Conservation (phyloP, 2,797 vertebrate species). For the Danio albolineatus region DNA sequence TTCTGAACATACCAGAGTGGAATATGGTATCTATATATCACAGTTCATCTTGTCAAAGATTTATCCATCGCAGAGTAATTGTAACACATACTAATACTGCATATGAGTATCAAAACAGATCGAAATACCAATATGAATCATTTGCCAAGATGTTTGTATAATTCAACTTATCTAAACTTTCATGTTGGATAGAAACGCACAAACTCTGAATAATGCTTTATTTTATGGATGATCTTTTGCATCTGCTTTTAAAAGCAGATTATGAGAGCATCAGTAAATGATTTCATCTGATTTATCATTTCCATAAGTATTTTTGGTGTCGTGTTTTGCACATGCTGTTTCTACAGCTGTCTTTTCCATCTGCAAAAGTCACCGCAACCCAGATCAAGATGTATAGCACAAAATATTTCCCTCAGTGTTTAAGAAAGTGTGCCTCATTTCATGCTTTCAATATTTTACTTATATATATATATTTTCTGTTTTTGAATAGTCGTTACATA, state of each 20-base stretch:
- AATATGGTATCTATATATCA: neutral
- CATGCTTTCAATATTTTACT: neutral
- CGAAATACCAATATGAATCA: neutral
- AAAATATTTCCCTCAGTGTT: neutral
- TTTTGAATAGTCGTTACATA: too few relatives aligned
- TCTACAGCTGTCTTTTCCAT: neutral
- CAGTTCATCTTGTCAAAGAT: neutral
- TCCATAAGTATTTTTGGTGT: neutral
- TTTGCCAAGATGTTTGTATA: neutral
- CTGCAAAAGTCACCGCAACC: neutral
- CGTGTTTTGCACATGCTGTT: neutral
- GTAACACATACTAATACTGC: neutral
- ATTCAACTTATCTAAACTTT: conserved; percentile 3
- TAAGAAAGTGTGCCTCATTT: conserved; percentile 19
- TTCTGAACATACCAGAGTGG: neutral
- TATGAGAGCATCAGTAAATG: neutral
- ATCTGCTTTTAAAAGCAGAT: neutral
- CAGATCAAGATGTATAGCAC: neutral
- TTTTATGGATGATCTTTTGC: neutral
- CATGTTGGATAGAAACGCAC: neutral
- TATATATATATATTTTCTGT: neutral
- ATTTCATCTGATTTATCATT: conserved; percentile 16
- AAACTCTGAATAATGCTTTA: conserved; percentile 5
- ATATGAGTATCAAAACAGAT: neutral
- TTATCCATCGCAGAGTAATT: neutral